Percentiles rank a stretch among this genome's conserved stretches.
These are phyloP conservation scores for Fukomys damarensis DNA, from an alignment of 2,113 vertebrate species.

Conservation along the genomic window DNA sequence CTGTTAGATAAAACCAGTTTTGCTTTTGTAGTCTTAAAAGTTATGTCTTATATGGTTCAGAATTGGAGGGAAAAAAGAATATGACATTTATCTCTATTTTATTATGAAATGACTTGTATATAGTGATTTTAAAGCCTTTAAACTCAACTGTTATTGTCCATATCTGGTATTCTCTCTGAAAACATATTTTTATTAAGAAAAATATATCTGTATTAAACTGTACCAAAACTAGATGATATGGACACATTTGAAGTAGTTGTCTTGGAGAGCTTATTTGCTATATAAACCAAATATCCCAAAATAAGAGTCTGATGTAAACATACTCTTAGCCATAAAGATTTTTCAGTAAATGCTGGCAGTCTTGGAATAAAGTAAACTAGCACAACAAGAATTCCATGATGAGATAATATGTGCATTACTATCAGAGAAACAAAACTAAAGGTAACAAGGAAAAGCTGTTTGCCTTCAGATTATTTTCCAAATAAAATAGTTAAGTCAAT, in stretches of 20 bases:
- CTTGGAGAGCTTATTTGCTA: neutral
- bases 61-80: slow-evolving; percentile 15
- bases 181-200: slow-evolving; percentile 42
- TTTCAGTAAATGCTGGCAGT: slow-evolving; percentile 47
- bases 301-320: slow-evolving; percentile 39
- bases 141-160: slow-evolving; percentile 38
- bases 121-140: slow-evolving; percentile 15
- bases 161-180: neutral
- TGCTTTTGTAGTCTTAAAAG: slow-evolving; percentile 45
- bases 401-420: slow-evolving; percentile 8
- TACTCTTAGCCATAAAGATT: slow-evolving; percentile 26
- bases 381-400: neutral
- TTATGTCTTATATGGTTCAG: neutral
- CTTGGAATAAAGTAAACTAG: slow-evolving; percentile 27
- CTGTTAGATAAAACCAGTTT: slow-evolving; percentile 59
- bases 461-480: slow-evolving; percentile 45
- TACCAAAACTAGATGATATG: slow-evolving; percentile 8
- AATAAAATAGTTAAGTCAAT: slow-evolving; percentile 29
- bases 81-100: slow-evolving; percentile 13
- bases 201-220: slow-evolving; percentile 10
- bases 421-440: slow-evolving; percentile 55
- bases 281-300: slow-evolving; percentile 27
- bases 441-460: neutral
- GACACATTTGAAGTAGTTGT: slow-evolving; percentile 35
- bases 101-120: slow-evolving; percentile 38